phyloP scores from a whole-genome alignment of 2,888 invertebrate genomes.

The Tinea semifulvella region DNA sequence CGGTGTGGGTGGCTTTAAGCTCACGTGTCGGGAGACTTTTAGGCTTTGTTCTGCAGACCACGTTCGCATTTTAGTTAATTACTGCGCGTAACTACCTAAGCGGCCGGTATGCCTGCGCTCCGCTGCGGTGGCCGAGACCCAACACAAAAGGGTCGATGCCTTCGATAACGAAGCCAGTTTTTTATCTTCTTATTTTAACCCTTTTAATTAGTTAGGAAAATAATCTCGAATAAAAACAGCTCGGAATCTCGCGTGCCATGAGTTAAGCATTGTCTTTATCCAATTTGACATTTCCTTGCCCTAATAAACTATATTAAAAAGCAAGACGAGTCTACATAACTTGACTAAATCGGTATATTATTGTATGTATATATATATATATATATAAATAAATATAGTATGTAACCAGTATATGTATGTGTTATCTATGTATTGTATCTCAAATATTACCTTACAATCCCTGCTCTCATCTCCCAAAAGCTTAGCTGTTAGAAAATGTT shows the following conservation, averaged over 20 bases:
- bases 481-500: too few species aligned
- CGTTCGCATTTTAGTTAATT: conserved; percentile 54
- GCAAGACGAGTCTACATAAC: too few species aligned
- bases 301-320: too few species aligned
- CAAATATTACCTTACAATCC: too few species aligned
- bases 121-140: conserved; percentile 47
- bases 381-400: too few species aligned
- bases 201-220: conserved; percentile 68
- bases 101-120: conserved; percentile 21
- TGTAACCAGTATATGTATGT: too few species aligned
- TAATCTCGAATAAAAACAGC: conserved; percentile 62
- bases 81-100: conserved; percentile 39
- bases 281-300: conserved; percentile 22
- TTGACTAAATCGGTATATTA: too few species aligned
- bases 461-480: too few species aligned
- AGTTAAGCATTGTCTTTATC: conserved; percentile 51
- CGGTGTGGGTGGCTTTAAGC: conserved; percentile 10
- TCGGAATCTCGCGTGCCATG: conserved; percentile 39
- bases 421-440: too few species aligned
- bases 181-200: conserved; percentile 62
- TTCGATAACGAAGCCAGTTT: conserved; percentile 61
- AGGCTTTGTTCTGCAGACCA: conserved; percentile 13
- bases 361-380: too few species aligned
- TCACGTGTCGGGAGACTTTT: conserved; percentile 1
- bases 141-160: conserved; percentile 59